These are phyloP conservation scores for Catostomus latipinnis DNA, from an alignment of 2,797 vertebrate species.

Conservation along the genomic window DNA sequence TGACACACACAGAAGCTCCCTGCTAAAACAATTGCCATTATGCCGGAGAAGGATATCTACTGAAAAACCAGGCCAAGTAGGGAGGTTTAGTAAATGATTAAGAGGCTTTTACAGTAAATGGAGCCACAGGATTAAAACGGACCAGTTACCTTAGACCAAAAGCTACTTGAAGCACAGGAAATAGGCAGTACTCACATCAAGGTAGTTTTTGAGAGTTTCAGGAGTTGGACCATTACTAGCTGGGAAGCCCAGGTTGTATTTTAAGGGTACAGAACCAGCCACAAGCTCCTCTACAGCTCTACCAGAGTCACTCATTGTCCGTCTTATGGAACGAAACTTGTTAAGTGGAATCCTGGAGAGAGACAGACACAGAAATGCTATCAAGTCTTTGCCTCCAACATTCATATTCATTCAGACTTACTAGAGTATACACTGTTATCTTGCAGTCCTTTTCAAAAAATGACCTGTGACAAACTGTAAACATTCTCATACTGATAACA, in stretches of 20 bases:
- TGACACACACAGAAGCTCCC: neutral
- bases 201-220: constrained; percentile 91
- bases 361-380: neutral
- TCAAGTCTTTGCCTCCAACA: neutral
- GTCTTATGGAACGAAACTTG: constrained; percentile 90
- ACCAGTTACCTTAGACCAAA: neutral
- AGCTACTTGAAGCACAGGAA: constrained; percentile 1
- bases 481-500: neutral
- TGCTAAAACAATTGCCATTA: neutral
- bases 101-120: constrained; percentile 19
- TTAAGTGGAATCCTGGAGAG: constrained; percentile 86
- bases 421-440: neutral
- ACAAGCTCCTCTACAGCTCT: constrained; percentile 76
- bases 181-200: constrained; percentile 85
- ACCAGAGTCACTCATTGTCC: constrained; percentile 80
- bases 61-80: constrained; percentile 42
- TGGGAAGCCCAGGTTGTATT: constrained; percentile 82
- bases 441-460: neutral
- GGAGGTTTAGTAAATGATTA: constrained; percentile 52
- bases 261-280: constrained; percentile 71
- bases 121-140: constrained; percentile 22
- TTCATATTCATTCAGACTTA: neutral
- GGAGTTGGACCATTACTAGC: constrained; percentile 79
- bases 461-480: neutral
- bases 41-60: neutral